These are phyloP conservation scores for Aldrovandia affinis DNA, from an alignment of 2,797 vertebrate genomes.

Conservation along the genomic window DNA sequence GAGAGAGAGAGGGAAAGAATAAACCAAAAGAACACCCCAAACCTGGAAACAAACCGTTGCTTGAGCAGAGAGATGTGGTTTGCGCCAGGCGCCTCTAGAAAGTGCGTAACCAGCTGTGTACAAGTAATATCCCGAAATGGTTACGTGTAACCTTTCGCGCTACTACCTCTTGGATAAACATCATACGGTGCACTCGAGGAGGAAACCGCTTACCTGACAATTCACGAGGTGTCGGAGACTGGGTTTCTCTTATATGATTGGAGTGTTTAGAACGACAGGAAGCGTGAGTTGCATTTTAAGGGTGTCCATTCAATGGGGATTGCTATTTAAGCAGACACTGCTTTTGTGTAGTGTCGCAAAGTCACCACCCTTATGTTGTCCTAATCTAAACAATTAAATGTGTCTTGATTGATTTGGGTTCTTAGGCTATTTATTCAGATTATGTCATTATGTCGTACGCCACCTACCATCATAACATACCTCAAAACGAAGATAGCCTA, in stretches of 20 bases:
- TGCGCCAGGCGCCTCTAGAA: constrained; percentile 11
- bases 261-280: constrained; percentile 48
- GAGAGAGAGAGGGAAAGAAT: constrained; percentile 47
- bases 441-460: not conserved
- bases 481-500: not conserved
- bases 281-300: constrained; percentile 68
- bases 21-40: constrained; percentile 38
- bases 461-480: not conserved
- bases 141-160: constrained; percentile 1
- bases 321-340: constrained; percentile 32
- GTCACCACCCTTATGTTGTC: not conserved
- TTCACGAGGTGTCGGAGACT: constrained; percentile 43
- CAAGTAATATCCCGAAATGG: constrained; percentile 13
- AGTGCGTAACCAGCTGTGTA: constrained; percentile 5
- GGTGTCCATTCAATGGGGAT: constrained; percentile 33
- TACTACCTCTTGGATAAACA: constrained; percentile 33
- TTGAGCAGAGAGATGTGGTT: constrained; percentile 18
- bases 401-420: not conserved
- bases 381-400: not conserved
- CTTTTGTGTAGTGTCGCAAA: constrained; percentile 17
- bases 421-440: not conserved
- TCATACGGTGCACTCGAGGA: constrained; percentile 9
- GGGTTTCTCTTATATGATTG: constrained; percentile 39
- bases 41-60: constrained; percentile 56
- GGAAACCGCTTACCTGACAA: constrained; percentile 51